Base-by-base conservation (phyloP, 2,113 vertebrate genomes). In the Trogon melanurus region DNA sequence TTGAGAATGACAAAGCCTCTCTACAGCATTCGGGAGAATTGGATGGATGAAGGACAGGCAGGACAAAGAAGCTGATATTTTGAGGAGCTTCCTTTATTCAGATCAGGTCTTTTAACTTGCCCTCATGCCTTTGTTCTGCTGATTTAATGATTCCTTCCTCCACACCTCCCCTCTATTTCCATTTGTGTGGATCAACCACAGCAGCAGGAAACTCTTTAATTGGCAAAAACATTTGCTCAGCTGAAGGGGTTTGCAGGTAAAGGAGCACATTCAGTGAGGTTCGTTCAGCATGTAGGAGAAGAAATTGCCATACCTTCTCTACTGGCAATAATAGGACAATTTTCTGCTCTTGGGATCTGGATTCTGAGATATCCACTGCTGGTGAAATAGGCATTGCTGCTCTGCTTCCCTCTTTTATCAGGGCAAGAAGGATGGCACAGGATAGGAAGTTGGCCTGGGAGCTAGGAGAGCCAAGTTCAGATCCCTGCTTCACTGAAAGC, bases 81-180 rank as follows among this genome's bases (percentile, higher is more conserved):
- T 93, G 84, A 84, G 90, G 81, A 95, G 65, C 86, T 96, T 86
- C 91, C 92, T 96, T 92, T 83, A 92, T 95, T 95, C 78, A 82
- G 79, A 85, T 91, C 82, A 95, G 94, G 85, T 94, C 89, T 97
- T 97, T 96, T 88, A 97, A 97, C 91, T 91, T 93, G 91, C 89
- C 88, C 92, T 79, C 44, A 54, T 58, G 67, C 48, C 84, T 98
- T 98, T 98, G 95, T 97, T 97, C 97, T 95, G 67, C 88, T 96
- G 96, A 95, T 97, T 98, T 97, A 98, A 98, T 97, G 97, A 97
- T 97, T 93, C 88, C 54, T 72, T 96, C 81, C 96, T 97, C 93
- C 95, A 95, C 78, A 5, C 94, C 29, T 79, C 61, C 88, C 86
- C 64, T 88, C 91, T 95, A 83, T 74, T 19, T 94, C 88, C 93